phyloP scores from a whole-genome alignment of 2,113 vertebrate genomes.

The Hypomesus transpacificus region DNA sequence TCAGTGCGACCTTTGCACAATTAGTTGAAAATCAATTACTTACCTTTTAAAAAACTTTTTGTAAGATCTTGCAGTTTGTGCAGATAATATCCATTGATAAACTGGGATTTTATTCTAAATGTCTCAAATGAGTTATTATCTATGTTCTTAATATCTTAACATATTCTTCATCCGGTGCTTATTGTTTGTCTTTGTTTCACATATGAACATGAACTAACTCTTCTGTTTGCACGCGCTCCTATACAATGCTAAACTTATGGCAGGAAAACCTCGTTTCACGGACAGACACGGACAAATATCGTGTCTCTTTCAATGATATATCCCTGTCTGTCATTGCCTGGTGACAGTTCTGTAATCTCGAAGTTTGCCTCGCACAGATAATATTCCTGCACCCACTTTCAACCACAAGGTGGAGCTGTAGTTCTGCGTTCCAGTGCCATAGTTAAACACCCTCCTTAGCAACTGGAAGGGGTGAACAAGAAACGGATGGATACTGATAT shows the following conservation, averaged over 20 bases:
- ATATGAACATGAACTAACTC: no score
- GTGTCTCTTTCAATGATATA: no score
- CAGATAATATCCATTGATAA: conserved; percentile 52
- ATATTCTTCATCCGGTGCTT: no score
- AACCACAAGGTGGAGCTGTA: conserved; percentile 76
- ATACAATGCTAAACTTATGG: no score
- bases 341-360: conserved; percentile 9
- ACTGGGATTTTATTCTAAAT: conserved; percentile 41
- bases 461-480: conserved; percentile 9
- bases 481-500: not conserved
- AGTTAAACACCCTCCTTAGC: not conserved
- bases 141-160: conserved; percentile 45
- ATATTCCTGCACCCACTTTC: conserved; percentile 12
- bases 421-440: conserved; percentile 49
- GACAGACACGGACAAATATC: no score
- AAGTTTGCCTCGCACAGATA: not conserved
- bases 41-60: conserved; percentile 52
- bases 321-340: not conserved
- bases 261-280: no score
- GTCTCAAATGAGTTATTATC: conserved; percentile 64
- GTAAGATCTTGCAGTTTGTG: conserved; percentile 57
- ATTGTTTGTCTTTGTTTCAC: no score
- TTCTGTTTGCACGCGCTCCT: no score
- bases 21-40: conserved; percentile 77
- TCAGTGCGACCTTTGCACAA: conserved; percentile 83